Conservation (phyloP, 2,113 vertebrate genomes). For the Stomatorhinus ivindoensis region DNA sequence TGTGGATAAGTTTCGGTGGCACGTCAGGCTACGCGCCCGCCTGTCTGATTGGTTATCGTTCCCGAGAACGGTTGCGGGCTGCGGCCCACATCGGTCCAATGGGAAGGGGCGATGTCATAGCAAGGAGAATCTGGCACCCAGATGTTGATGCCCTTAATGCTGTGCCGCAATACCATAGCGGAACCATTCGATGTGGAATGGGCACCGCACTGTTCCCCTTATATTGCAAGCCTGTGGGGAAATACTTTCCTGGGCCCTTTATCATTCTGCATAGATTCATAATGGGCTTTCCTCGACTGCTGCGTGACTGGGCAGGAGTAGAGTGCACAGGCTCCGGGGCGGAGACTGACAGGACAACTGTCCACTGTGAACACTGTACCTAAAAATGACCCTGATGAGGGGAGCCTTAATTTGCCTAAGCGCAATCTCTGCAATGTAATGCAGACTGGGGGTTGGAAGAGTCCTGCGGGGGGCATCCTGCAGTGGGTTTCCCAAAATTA, state of each 20-base stretch:
- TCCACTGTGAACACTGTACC: background rate
- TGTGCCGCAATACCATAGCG: background rate
- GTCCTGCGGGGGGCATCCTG: background rate
- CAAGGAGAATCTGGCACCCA: background rate
- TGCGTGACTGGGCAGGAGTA: background rate
- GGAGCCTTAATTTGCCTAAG: background rate
- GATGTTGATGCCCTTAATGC: background rate
- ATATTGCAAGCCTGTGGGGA: background rate
- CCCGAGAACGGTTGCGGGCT: background rate
- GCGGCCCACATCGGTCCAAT: background rate
- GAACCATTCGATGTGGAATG: background rate
- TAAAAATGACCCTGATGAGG: background rate
- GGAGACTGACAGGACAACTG: background rate
- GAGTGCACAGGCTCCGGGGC: background rate
- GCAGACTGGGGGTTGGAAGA: background rate
- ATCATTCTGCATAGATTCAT: background rate
- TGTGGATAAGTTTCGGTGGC: background rate
- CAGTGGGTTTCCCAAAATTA: background rate
- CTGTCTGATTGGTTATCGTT: background rate
- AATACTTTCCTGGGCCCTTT: background rate
- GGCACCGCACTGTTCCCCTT: background rate
- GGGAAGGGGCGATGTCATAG: background rate
- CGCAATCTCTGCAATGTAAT: background rate
- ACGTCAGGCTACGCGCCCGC: background rate
- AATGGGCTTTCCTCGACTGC: background rate